phyloP scores from a whole-genome alignment of 2,113 vertebrate genomes.

The Chloropsis cyanopogon region DNA sequence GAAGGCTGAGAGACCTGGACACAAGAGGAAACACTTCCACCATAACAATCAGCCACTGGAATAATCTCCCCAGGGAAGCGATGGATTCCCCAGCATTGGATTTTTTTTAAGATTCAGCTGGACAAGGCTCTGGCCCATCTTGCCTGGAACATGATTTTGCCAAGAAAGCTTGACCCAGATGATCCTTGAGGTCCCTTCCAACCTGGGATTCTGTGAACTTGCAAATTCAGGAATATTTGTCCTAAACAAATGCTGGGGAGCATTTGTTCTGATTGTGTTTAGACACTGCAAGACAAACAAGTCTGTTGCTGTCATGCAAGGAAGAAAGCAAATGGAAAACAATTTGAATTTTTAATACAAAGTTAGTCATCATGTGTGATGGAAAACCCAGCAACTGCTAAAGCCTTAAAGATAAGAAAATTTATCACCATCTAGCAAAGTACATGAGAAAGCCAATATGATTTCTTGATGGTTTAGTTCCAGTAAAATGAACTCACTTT shows the following conservation, averaged over 20 bases:
- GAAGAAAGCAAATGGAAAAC: neutral
- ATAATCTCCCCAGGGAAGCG: neutral
- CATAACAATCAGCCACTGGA: neutral
- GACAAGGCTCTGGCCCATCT: neutral
- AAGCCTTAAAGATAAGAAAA: neutral
- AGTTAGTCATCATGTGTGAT: neutral
- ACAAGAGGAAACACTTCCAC: neutral
- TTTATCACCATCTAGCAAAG: neutral
- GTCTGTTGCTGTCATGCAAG: neutral
- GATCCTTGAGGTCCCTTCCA: neutral
- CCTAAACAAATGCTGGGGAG: neutral
- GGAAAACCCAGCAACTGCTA: neutral
- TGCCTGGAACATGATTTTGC: neutral
- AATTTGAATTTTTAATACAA: neutral
- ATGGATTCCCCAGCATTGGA: rapidly evolving
- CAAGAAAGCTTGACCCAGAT: neutral
- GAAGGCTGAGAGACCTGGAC: neutral
- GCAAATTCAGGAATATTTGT: neutral
- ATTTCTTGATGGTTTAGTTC: neutral
- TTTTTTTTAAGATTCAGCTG: neutral
- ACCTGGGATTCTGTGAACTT: neutral
- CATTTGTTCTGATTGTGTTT: neutral
- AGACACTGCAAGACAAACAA: neutral
- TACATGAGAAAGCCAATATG: neutral
- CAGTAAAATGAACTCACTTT: neutral